Conservation (phyloP, 2,888 invertebrate genomes). For the Scelioninae gen. 1 region DNA sequence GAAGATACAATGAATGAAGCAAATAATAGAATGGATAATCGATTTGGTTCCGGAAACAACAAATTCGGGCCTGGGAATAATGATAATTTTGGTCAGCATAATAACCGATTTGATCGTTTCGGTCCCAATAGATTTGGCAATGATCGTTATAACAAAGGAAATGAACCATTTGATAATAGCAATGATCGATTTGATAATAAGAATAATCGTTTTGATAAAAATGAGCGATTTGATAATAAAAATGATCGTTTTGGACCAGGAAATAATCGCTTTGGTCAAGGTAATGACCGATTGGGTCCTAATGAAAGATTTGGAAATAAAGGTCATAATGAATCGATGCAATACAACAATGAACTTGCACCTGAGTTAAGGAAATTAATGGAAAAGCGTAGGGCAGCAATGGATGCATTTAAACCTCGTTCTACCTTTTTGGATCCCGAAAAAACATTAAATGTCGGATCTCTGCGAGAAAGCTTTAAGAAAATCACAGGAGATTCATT, state of each 20-base stretch:
- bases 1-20: slow-evolving; percentile 59
- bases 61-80: slow-evolving; percentile 68
- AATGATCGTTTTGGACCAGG: slow-evolving; percentile 61
- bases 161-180: no score
- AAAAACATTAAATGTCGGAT: slow-evolving; percentile 75
- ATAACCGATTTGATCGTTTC: slow-evolving; percentile 57
- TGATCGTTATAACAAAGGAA: no score
- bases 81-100: slow-evolving; percentile 25
- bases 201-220: slow-evolving; percentile 57
- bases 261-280: slow-evolving; percentile 66
- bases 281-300: slow-evolving; percentile 58
- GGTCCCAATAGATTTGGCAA: slow-evolving; percentile 38
- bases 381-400: slow-evolving; percentile 81
- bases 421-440: slow-evolving; percentile 76
- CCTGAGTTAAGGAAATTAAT: slow-evolving; percentile 82
- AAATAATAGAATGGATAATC: slow-evolving; percentile 67
- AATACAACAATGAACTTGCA: slow-evolving; percentile 71
- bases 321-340: slow-evolving; percentile 22
- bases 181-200: no score
- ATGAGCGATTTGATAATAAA: slow-evolving; percentile 61
- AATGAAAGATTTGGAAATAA: slow-evolving; percentile 47
- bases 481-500: slow-evolving; percentile 80
- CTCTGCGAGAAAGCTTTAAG: slow-evolving; percentile 81
- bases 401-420: slow-evolving; percentile 81
- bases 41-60: slow-evolving; percentile 61